Evolutionary conservation across 1,140 invertebrate genomes (phyloP).

Genomic region (Hydropsyche tenuis): DNA sequence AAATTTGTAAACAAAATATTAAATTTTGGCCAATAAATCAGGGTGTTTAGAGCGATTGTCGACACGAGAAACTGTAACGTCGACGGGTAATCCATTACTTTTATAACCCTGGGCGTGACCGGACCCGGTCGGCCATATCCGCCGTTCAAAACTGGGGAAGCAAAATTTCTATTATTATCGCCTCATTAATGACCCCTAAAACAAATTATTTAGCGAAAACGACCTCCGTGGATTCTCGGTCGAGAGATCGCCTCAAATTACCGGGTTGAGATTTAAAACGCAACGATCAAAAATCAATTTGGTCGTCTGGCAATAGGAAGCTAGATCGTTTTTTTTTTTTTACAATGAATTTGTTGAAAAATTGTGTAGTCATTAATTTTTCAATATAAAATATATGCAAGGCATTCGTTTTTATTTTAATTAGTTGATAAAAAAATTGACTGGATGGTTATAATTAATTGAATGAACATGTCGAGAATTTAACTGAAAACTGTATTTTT

Average conservation of each 20-base stretch:
- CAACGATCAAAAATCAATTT: slow-evolving; percentile 24
- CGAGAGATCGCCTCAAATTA: slow-evolving; percentile 30
- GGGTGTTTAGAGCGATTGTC: not conserved
- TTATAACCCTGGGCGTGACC: slow-evolving; percentile 24
- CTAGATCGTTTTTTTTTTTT: too few relatives aligned
- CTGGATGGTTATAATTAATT: too few relatives aligned
- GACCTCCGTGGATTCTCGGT: not conserved
- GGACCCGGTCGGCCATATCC: slow-evolving; percentile 17
- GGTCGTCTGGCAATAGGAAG: not conserved
- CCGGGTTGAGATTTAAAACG: slow-evolving; percentile 3
- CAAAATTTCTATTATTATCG: slow-evolving; percentile 37
- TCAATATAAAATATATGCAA: too few relatives aligned
- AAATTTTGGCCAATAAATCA: too few relatives aligned
- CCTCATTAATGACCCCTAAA: slow-evolving; percentile 32
- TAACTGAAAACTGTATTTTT: not conserved
- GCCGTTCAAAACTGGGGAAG: slow-evolving; percentile 10
- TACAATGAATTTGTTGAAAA: too few relatives aligned
- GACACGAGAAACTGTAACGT: slow-evolving; percentile 1
- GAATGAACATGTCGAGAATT: too few relatives aligned
- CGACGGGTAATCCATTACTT: slow-evolving; percentile 31
- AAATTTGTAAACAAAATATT: too few relatives aligned
- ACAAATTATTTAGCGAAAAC: slow-evolving; percentile 34
- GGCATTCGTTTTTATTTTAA: too few relatives aligned
- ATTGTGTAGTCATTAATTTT: too few relatives aligned
- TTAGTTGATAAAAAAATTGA: too few relatives aligned